These are phyloP conservation scores for Tringa solitaria DNA, from an alignment of 2,113 vertebrate genomes.

Conservation along the genomic window DNA sequence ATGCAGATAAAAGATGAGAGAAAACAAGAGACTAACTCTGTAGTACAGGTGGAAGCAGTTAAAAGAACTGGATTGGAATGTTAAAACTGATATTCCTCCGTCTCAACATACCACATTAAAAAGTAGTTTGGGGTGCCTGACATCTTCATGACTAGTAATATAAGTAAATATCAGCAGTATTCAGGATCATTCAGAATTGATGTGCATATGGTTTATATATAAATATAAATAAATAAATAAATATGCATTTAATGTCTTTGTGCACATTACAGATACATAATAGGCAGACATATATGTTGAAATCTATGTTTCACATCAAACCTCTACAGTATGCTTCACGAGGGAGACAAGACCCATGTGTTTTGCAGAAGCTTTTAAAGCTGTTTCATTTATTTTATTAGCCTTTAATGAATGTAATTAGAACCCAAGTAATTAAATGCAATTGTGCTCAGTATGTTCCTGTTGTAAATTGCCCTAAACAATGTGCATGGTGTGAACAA, in stretches of 20 bases:
- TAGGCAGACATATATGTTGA: conserved; percentile 71
- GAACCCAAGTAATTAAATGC: conserved; percentile 99
- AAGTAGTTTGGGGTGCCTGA: conserved; percentile 57
- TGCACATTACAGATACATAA: conserved; percentile 30
- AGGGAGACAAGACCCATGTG: conserved; percentile 92
- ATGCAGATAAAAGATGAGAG: conserved; percentile 4
- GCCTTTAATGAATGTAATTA: conserved; percentile 99
- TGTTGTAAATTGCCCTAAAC: conserved; percentile 94
- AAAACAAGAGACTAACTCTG: not conserved
- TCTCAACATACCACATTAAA: conserved; percentile 61
- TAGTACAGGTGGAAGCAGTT: conserved; percentile 70
- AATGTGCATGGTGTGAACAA: conserved; percentile 92
- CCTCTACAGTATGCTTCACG: conserved; percentile 91
- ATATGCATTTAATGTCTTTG: not conserved
- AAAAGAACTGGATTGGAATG: conserved; percentile 63
- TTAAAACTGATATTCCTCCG: conserved; percentile 62
- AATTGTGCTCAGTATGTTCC: conserved; percentile 92
- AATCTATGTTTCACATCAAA: conserved; percentile 84
- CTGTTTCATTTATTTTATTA: conserved; percentile 99
- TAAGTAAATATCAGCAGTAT: conserved; percentile 48
- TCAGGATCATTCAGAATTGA: conserved; percentile 35
- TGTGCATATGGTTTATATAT: conserved; percentile 38
- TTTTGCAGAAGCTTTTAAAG: conserved; percentile 93
- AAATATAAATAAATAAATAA: conserved; percentile 18
- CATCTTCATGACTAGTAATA: conserved; percentile 58